Percentiles rank a stretch among this genome's conserved stretches.
Conservation (phyloP, 1,140 invertebrate species). For the Pogonomyrmex californicus region DNA sequence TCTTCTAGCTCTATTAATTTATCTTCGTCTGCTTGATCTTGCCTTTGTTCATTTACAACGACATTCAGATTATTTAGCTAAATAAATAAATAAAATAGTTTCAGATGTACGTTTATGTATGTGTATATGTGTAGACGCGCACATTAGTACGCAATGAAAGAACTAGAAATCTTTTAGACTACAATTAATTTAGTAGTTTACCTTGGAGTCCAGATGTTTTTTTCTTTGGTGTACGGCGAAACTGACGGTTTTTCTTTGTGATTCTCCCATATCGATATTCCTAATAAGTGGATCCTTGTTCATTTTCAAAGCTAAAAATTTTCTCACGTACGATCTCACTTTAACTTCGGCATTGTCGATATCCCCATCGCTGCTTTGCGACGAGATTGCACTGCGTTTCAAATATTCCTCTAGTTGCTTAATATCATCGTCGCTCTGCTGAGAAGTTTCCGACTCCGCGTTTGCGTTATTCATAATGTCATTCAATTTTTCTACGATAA, state of each 20-base stretch:
- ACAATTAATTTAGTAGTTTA: slow-evolving; percentile 75
- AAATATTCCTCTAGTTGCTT: slow-evolving; percentile 92
- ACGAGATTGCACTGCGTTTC: slow-evolving; percentile 91
- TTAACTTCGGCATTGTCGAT: slow-evolving; percentile 90
- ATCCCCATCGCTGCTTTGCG: slow-evolving; percentile 89
- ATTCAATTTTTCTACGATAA: slow-evolving; percentile 78
- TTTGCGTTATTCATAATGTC: slow-evolving; percentile 76
- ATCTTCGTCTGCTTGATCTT: slow-evolving; percentile 73
- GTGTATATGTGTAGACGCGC: not conserved
- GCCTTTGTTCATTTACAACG: slow-evolving; percentile 64
- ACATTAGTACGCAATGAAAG: slow-evolving; percentile 44
- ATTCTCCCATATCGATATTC: slow-evolving; percentile 88
- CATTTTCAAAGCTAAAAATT: slow-evolving; percentile 88
- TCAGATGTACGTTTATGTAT: too few species aligned
- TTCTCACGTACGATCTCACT: slow-evolving; percentile 90
- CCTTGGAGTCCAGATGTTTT: slow-evolving; percentile 88
- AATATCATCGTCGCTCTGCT: slow-evolving; percentile 89
- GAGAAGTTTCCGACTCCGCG: slow-evolving; percentile 75
- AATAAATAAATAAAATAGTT: slow-evolving; percentile 16
- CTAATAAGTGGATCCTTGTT: slow-evolving; percentile 86
- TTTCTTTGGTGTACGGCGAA: slow-evolving; percentile 90
- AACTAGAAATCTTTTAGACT: slow-evolving; percentile 4
- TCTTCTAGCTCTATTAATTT: slow-evolving; percentile 80
- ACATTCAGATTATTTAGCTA: slow-evolving; percentile 72
- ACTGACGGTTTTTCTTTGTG: slow-evolving; percentile 90